These are phyloP conservation scores for Puma concolor DNA, from an alignment of 2,113 vertebrate species.

Conservation along the genomic window DNA sequence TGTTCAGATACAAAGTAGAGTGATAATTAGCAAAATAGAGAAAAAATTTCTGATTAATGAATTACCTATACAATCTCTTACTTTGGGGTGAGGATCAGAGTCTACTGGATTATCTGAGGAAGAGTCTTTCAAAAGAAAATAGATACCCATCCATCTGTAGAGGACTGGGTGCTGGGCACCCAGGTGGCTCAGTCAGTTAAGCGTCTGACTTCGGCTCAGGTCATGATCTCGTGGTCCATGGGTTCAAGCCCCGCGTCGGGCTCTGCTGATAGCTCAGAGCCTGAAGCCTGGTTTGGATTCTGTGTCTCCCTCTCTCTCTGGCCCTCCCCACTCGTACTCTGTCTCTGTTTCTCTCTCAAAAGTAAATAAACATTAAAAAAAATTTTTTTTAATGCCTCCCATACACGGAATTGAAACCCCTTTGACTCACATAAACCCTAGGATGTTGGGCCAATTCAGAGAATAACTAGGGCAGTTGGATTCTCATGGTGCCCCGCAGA, in stretches of 20 bases:
- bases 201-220: too few relatives aligned
- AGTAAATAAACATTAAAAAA: too few relatives aligned
- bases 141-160: neutral
- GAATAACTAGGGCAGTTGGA: neutral
- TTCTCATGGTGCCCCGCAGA: neutral
- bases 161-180: neutral
- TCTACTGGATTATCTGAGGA: neutral
- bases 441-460: neutral
- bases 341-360: too few relatives aligned
- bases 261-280: too few relatives aligned
- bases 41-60: neutral
- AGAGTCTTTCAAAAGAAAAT: conserved; percentile 3
- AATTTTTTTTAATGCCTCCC: neutral
- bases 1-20: neutral
- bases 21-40: neutral
- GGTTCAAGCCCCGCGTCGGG: too few relatives aligned
- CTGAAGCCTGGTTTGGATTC: too few relatives aligned
- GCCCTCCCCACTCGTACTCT: too few relatives aligned
- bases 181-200: too few relatives aligned
- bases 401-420: neutral
- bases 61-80: neutral
- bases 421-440: neutral
- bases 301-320: too few relatives aligned
- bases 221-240: too few relatives aligned
- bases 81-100: neutral